Base-by-base conservation (phyloP, 1,140 invertebrate genomes). In the Drosophila sp. region DNA sequence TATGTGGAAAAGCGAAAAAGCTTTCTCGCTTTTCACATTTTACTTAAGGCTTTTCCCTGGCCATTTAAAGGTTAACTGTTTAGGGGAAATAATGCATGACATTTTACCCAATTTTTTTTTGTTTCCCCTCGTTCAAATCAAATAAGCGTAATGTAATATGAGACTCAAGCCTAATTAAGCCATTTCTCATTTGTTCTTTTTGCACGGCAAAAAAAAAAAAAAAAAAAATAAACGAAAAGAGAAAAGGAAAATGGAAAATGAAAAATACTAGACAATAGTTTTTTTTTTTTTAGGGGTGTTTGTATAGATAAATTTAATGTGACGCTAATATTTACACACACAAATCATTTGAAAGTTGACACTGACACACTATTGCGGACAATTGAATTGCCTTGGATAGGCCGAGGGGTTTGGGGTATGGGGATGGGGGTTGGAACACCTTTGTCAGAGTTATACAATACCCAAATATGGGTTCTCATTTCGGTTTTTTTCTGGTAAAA, bases 321-420 rank as follows among this genome's bases (percentile, higher is more conserved):
- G 72, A 62, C 75, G 70, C 84, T 87, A 89, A 56, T 60, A 69
- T 75, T 75, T 70, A 82, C 71, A 66, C 41, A 47, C 56, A 60
- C 55, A 64, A 80, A 68, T 66, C 60, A 84, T 80, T 84, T 89
- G 84, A 89, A 89, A 89, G 84, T 89, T 89, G 84, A 89, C 80
- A 89, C 44, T 50, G 44, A 50, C 44, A 50, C 44, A 50, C 83
- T 82, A 74, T 74, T 69, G 79, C 61, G 54, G 66, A 50, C 79
- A 86, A 85, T 85, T 85, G 55, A 72, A 68, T 71, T 69, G 61
- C 8, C 27, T 54, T 61, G 27, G 40, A 4, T 60, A n/a, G 41
- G 60, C 40, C 61, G 65, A 64, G 67, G 66, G 50, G 30, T 63
- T 72, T 66, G 35, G 35, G 35, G 10, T 11, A 10, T 66, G 62